phyloP scores from a whole-genome alignment of 2,888 invertebrate genomes.

The Dolichopus griseipennis region DNA sequence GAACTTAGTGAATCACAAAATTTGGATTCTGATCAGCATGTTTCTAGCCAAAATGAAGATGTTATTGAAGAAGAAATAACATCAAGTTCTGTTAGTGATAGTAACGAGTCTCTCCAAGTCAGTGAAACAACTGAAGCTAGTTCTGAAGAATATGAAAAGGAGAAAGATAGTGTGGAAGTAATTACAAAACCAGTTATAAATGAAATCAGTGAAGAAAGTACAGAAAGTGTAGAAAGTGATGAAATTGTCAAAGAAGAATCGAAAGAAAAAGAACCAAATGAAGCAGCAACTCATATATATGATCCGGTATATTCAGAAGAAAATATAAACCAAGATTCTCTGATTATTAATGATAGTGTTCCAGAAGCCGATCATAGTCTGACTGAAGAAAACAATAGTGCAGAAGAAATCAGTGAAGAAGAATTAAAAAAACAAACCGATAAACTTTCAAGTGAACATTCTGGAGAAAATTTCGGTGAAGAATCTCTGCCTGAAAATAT shows the following conservation, averaged over 20 bases:
- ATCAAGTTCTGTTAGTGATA: neutral
- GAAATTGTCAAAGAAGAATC: neutral
- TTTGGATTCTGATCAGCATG: neutral
- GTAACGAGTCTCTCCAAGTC: neutral
- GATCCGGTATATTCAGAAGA: neutral
- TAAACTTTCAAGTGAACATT: neutral
- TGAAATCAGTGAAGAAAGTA: neutral
- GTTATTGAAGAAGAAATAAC: neutral
- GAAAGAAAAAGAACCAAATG: neutral
- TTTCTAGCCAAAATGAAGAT: neutral
- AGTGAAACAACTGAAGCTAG: neutral
- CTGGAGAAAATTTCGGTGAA: neutral
- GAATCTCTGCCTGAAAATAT: neutral
- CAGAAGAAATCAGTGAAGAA: neutral
- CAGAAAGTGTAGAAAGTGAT: neutral
- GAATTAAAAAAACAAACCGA: neutral
- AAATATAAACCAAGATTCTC: neutral
- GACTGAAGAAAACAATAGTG: neutral
- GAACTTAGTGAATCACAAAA: neutral
- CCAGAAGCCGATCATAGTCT: neutral
- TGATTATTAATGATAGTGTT: neutral
- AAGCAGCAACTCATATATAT: neutral
- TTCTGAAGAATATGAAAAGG: neutral
- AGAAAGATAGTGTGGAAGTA: neutral
- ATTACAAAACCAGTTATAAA: neutral